A percentile compares a stretch with the other conserved stretches of the same genome.
phyloP scores from a whole-genome alignment of 2,888 invertebrate genomes.

The Apamea sordens region DNA sequence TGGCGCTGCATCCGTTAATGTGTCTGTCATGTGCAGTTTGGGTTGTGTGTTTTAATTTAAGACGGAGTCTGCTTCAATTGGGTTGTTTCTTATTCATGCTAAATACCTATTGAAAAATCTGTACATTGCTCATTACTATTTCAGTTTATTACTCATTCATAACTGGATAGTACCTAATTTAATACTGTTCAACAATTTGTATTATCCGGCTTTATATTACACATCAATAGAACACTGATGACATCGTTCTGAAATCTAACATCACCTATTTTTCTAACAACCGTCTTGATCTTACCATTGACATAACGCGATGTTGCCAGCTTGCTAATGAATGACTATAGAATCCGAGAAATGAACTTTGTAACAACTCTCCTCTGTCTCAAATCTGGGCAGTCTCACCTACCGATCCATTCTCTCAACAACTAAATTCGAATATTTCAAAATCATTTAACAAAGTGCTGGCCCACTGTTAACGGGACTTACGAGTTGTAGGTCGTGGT shows the following conservation, averaged over 20 bases:
- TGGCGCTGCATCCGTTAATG: slow-evolving; percentile 38
- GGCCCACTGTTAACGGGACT: background rate
- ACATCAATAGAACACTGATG: background rate
- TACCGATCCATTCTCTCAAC: background rate
- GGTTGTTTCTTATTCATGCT: background rate
- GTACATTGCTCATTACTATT: background rate
- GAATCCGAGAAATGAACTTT: background rate
- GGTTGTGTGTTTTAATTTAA: slow-evolving; percentile 36
- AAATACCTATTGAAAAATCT: background rate
- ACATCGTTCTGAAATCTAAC: background rate
- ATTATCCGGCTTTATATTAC: background rate
- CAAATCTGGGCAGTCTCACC: background rate
- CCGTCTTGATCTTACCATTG: background rate
- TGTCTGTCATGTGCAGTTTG: slow-evolving; percentile 30
- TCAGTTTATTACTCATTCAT: background rate
- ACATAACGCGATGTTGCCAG: background rate
- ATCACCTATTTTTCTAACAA: background rate
- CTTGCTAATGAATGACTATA: too few relatives aligned
- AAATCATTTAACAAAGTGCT: background rate
- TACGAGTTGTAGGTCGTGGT: too few relatives aligned
- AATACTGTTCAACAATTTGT: background rate
- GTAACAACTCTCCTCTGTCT: background rate
- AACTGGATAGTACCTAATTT: background rate
- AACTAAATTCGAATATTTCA: background rate
- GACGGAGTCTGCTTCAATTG: slow-evolving; percentile 4